Evolutionary conservation across 2,113 vertebrate genomes (phyloP), one percentile per base, ranked within the genome.

Genomic region (Rhea americana): DNA sequence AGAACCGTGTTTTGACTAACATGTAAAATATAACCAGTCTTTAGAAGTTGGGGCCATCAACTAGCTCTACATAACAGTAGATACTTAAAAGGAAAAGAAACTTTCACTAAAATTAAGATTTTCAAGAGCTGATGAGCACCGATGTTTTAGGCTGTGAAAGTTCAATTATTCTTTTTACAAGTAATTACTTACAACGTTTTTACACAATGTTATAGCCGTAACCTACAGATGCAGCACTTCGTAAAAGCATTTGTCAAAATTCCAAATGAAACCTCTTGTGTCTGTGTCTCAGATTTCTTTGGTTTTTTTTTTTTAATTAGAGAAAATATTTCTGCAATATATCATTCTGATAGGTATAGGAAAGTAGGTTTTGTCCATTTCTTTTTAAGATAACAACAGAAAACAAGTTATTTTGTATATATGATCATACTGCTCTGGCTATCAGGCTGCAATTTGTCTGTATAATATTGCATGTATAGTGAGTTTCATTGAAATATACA

Each of bases 1-100:
- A 7, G 5, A 2, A 7, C 22, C 1, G 1, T 0, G 15, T 66
- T 83, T 70, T 66, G 11, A 19, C 48, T 37, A 82, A 61, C 13
- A 73, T 1, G 12, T 11, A 37, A 89, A 79, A 82, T 11, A 70
- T 28, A 32, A 55, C 26, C 19, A 79, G 17, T 41, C 61, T 28
- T 68, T 48, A 43, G n/a, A 79, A 50, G 11, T 0, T 37, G 15
- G 14, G 39, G 5, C 20, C 16, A 82, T 61, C 26, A 48, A 66
- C 5, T 13, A n/a, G 24, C 55, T 32, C 13, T 32, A 25, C 28
- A 77, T 79, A 68, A 56, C 70, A 1, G 0, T 0, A 30, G 3
- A 5, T 66, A 56, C 15, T 76, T 37, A 47, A 68, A 53, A 4
- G 2, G 22, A 0, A 56, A 67, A 67, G 2, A 78, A 59, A 75